phyloP scores from a whole-genome alignment of 1,140 invertebrate genomes.

The Anoplolepis gracilipes region DNA sequence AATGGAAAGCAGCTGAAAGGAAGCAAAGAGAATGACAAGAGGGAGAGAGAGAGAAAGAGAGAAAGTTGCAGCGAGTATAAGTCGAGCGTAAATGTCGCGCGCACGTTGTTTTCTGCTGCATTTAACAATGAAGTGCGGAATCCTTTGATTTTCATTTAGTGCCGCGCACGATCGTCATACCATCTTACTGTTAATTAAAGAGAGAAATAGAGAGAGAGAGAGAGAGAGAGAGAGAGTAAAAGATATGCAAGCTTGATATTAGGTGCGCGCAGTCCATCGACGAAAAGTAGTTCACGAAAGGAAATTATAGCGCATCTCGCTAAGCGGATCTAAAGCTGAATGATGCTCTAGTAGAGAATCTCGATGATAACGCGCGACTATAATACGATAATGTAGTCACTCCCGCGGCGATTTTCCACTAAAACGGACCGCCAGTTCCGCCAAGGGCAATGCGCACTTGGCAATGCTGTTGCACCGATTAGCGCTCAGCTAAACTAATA shows the following conservation, averaged over 20 bases:
- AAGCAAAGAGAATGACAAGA: background rate
- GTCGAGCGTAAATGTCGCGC: conserved; percentile 30
- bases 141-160: conserved; percentile 45
- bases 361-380: conserved; percentile 7
- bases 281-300: background rate
- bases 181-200: conserved; percentile 2
- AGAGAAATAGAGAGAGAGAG: conserved; percentile 16
- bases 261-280: background rate
- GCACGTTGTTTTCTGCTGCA: conserved; percentile 44
- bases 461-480: conserved; percentile 40
- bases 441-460: conserved; percentile 12
- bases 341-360: background rate
- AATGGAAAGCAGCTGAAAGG: conserved; percentile 45
- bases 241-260: background rate
- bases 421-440: conserved; percentile 11
- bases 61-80: background rate
- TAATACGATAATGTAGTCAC: conserved; percentile 23
- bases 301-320: conserved; percentile 7
- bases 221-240: background rate
- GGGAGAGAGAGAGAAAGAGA: background rate
- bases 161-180: background rate
- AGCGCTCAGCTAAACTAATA: conserved; percentile 43
- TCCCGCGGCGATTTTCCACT: conserved; percentile 28
- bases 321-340: conserved; percentile 19
- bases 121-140: conserved; percentile 16